Percentiles rank a stretch among this genome's conserved stretches.
Evolutionary conservation across 2,797 vertebrate species (phyloP).

Genomic region (Gymnoscopelus microlampas): DNA sequence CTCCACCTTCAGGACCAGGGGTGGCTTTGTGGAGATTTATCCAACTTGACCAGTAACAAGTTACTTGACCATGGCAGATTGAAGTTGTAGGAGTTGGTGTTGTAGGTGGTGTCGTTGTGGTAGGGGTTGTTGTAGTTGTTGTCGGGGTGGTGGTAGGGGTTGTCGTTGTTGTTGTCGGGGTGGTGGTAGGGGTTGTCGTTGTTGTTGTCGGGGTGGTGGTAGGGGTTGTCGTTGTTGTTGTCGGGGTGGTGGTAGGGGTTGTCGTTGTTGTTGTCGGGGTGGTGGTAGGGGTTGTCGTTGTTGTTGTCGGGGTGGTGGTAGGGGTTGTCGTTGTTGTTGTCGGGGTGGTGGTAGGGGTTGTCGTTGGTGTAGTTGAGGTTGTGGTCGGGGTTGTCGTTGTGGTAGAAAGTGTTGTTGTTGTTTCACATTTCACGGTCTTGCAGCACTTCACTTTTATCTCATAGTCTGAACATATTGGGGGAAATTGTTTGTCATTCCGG

Average conservation of each 20-base stretch:
- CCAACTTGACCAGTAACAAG: conserved; percentile 21
- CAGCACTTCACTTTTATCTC: conserved; percentile 53
- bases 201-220: no score
- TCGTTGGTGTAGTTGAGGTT: neutral
- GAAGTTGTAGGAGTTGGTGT: no score
- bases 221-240: neutral
- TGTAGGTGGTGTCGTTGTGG: no score
- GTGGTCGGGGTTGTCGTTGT: neutral
- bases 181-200: no score
- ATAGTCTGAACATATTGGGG: conserved; percentile 55
- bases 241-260: no score
- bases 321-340: no score
- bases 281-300: no score
- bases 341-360: neutral
- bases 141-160: no score
- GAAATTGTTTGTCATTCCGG: conserved; percentile 49
- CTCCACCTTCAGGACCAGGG: conserved; percentile 23
- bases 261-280: no score
- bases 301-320: no score
- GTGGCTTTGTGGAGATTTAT: conserved; percentile 11
- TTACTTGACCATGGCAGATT: neutral
- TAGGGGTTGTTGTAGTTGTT: neutral
- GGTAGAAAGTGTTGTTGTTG: no score
- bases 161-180: no score
- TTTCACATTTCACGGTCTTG: neutral